Evolutionary conservation across 2,888 invertebrate species (phyloP).

Genomic region (Himalopsyche tibetana): DNA sequence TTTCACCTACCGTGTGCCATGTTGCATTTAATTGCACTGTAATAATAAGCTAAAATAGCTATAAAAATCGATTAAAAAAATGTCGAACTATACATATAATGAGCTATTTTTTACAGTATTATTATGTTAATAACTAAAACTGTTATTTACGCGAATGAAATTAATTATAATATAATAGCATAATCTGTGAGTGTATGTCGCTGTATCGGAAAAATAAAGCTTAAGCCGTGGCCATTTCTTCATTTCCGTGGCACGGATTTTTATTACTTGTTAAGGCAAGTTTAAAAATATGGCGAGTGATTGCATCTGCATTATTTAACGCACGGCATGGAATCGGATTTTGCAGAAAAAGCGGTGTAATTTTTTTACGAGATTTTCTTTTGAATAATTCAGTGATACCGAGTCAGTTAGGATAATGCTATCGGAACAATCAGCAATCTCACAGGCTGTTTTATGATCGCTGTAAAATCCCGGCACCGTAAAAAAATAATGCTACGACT

Average conservation of each 20-base stretch:
- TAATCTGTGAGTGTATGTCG: not conserved
- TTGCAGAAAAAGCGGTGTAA: not conserved
- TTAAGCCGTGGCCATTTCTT: not conserved
- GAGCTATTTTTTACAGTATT: no score
- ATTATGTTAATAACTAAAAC: no score
- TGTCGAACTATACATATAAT: no score
- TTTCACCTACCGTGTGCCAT: no score
- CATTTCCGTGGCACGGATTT: conserved; percentile 20
- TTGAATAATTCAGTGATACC: conserved; percentile 8
- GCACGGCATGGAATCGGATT: not conserved
- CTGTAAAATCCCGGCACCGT: not conserved
- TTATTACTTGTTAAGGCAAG: conserved; percentile 42
- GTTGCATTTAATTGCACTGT: no score
- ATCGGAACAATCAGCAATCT: not conserved
- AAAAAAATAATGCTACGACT: not conserved
- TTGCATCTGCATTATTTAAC: conserved; percentile 34
- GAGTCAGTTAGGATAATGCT: conserved; percentile 15
- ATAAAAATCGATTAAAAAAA: no score
- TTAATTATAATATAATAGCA: no score
- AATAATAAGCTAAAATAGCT: no score
- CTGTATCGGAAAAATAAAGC: not conserved
- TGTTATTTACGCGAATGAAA: no score
- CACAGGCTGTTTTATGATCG: not conserved
- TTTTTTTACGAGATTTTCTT: conserved; percentile 22
- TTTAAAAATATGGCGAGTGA: conserved; percentile 32